Conservation (phyloP, 2,888 invertebrate species). For the Brachypalpus laphriformis region DNA sequence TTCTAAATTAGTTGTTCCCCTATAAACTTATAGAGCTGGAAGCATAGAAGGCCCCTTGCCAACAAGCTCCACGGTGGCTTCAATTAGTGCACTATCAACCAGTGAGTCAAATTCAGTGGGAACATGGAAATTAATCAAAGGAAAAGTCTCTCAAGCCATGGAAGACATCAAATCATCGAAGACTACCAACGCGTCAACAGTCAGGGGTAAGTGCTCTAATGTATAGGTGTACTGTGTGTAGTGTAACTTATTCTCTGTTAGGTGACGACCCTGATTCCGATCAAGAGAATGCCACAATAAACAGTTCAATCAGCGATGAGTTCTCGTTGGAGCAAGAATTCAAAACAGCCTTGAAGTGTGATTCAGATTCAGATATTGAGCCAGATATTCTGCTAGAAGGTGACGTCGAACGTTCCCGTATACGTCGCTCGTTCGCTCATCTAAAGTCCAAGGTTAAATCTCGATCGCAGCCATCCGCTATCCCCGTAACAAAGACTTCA, state of each 20-base stretch:
- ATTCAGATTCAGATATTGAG: constrained; percentile 80
- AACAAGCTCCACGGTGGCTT: constrained; percentile 77
- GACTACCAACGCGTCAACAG: constrained; percentile 66
- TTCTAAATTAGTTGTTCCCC: neutral
- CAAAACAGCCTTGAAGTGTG: constrained; percentile 63
- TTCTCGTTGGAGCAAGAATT: constrained; percentile 77
- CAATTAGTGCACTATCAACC: constrained; percentile 77
- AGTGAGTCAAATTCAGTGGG: constrained; percentile 79
- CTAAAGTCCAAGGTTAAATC: constrained; percentile 81
- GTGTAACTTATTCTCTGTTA: neutral
- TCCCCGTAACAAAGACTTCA: constrained; percentile 37
- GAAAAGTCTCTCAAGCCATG: constrained; percentile 82
- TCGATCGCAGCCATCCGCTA: constrained; percentile 74
- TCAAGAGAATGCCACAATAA: constrained; percentile 78
- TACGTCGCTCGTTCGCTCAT: constrained; percentile 80
- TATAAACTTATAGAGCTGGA: constrained; percentile 77
- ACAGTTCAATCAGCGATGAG: constrained; percentile 79
- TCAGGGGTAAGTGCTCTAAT: constrained; percentile 42
- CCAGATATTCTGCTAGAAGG: constrained; percentile 79
- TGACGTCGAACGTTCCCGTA: constrained; percentile 77
- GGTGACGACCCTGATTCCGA: constrained; percentile 80
- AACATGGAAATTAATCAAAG: constrained; percentile 82
- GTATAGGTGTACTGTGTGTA: neutral
- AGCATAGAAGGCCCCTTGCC: constrained; percentile 81
- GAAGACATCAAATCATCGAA: constrained; percentile 83